These are phyloP conservation scores for Cremastinae sp. DNA, from an alignment of 2,888 invertebrate genomes.

Conservation along the genomic window DNA sequence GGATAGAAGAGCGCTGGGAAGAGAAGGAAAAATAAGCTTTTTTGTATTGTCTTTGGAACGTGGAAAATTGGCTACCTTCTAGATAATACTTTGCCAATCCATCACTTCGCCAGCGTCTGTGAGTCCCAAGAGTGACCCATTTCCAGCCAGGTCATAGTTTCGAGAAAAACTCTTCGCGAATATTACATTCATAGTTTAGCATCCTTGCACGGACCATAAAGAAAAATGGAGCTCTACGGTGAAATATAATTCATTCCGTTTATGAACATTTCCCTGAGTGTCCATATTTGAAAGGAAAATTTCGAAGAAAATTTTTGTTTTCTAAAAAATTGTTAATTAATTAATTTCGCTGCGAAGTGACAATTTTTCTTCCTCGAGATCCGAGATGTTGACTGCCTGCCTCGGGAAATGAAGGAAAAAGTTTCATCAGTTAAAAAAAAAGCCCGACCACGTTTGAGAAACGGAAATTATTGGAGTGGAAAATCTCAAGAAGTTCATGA, in stretches of 20 bases:
- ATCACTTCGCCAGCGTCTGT: constrained; percentile 18
- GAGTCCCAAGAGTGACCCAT: background rate
- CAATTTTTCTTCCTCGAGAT: no score
- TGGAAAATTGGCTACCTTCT: constrained; percentile 12
- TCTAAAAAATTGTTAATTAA: no score
- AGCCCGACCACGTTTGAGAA: background rate
- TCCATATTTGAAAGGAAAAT: background rate
- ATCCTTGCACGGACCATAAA: background rate
- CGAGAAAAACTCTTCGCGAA: constrained; percentile 12
- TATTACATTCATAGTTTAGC: constrained; percentile 45
- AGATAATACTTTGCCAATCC: constrained; percentile 26
- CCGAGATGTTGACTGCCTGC: no score
- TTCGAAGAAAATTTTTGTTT: no score
- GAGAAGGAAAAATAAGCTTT: background rate
- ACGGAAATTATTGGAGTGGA: background rate
- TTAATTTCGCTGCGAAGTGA: no score
- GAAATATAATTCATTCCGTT: background rate
- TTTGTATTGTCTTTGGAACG: constrained; percentile 6
- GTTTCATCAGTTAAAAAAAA: background rate
- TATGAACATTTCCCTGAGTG: background rate
- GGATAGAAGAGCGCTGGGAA: background rate
- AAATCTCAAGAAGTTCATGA: constrained; percentile 1
- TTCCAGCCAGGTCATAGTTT: constrained; percentile 1
- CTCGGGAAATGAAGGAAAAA: no score
- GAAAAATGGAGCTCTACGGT: background rate